A percentile compares a stretch with the other conserved stretches of the same genome.
phyloP scores from a whole-genome alignment of 1,140 invertebrate genomes.

The Harlomillsia oculata region DNA sequence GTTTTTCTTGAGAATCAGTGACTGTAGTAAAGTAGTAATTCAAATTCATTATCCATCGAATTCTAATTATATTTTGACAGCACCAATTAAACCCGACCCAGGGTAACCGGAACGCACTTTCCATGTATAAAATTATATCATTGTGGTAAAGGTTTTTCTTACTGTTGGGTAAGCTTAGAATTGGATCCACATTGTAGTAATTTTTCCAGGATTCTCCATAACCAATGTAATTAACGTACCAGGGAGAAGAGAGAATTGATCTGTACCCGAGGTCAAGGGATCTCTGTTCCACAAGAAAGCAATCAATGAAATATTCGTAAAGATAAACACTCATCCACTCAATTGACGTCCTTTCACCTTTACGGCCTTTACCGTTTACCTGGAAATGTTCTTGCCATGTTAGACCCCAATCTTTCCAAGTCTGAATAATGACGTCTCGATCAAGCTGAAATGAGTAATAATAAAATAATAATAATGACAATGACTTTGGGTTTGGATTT shows the following conservation, averaged over 20 bases:
- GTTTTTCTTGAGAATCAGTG: slow-evolving; percentile 41
- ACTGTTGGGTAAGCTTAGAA: slow-evolving; percentile 16
- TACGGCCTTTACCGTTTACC: not conserved
- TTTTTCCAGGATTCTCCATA: slow-evolving; percentile 64
- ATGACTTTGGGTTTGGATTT: not conserved
- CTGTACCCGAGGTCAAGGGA: slow-evolving; percentile 49
- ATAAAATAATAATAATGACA: not conserved
- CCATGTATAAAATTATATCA: not conserved
- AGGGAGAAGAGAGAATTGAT: slow-evolving; percentile 63
- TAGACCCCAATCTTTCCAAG: slow-evolving; percentile 51
- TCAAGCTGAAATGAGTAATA: slow-evolving; percentile 40
- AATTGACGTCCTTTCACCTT: not conserved
- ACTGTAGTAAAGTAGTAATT: too few relatives aligned
- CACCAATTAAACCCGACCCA: slow-evolving; percentile 36
- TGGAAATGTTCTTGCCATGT: slow-evolving; percentile 9
- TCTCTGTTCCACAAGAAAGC: too few relatives aligned
- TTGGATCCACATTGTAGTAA: slow-evolving; percentile 67
- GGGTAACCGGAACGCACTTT: not conserved
- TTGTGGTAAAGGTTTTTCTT: slow-evolving; percentile 2
- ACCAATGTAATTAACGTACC: slow-evolving; percentile 72
- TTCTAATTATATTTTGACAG: not conserved
- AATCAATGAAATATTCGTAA: too few relatives aligned
- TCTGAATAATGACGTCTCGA: slow-evolving; percentile 57
- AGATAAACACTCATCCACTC: not conserved
- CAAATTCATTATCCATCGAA: too few relatives aligned